A percentile compares a stretch with the other conserved stretches of the same genome.
Conservation (phyloP, 2,888 invertebrate species). For the Zeuzera pyrina region DNA sequence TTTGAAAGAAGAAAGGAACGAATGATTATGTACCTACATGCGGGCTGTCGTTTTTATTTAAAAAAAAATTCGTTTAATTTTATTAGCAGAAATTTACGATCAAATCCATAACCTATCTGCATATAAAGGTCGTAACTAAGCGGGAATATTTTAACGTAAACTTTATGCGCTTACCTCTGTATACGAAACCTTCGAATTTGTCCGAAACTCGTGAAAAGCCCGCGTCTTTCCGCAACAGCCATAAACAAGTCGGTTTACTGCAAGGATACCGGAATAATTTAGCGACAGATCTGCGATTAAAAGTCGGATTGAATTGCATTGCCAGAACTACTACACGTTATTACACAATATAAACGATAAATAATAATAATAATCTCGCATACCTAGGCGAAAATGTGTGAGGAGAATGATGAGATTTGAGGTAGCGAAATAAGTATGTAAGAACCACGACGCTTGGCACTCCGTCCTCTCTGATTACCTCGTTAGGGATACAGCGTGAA, state of each 20-base stretch:
- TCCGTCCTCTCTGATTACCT: too few species aligned
- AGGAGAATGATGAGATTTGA: too few species aligned
- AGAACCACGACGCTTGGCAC: too few species aligned
- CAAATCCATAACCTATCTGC: slow-evolving; percentile 6
- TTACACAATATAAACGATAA: too few species aligned
- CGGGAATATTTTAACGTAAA: slow-evolving; percentile 10
- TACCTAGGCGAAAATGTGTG: too few species aligned
- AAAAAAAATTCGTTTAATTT: neutral
- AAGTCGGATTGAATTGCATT: too few species aligned
- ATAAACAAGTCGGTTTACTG: slow-evolving; percentile 7
- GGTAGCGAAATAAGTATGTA: too few species aligned
- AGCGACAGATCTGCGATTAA: neutral
- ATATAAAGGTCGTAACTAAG: slow-evolving; percentile 8
- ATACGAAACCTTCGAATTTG: slow-evolving; percentile 2
- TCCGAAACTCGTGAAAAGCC: slow-evolving; percentile 4
- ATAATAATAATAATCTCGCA: too few species aligned
- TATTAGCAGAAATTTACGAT: neutral
- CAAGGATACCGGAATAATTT: neutral
- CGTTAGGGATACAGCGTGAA: too few species aligned
- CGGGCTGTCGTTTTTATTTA: neutral
- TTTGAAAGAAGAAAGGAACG: too few species aligned
- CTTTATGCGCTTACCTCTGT: slow-evolving; percentile 7
- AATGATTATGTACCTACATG: too few species aligned
- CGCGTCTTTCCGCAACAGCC: slow-evolving; percentile 2
- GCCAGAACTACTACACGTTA: too few species aligned